These are phyloP conservation scores for Pteropus alecto DNA, from an alignment of 2,113 vertebrate genomes.

Conservation along the genomic window DNA sequence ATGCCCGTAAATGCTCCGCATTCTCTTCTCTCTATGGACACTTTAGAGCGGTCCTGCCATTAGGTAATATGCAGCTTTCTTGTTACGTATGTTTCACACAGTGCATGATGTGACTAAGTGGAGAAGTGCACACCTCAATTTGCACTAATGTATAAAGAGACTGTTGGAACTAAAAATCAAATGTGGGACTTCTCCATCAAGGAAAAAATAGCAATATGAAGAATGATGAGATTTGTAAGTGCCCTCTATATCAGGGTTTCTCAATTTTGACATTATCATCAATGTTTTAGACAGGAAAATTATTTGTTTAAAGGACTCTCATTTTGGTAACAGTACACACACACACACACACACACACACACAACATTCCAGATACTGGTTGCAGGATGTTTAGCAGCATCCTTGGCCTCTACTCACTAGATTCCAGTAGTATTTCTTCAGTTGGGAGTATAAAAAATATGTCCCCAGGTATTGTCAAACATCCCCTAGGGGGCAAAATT, in stretches of 20 bases:
- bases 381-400: not conserved
- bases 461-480: not conserved
- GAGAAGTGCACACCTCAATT: not conserved
- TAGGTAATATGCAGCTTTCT: not conserved
- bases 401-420: not conserved
- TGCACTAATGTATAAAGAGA: not conserved
- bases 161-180: slow-evolving; percentile 4
- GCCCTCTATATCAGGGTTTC: not conserved
- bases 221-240: not conserved
- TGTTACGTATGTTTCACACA: not conserved
- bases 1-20: not conserved
- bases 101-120: not conserved
- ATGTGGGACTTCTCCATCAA: not conserved
- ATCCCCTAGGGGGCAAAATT: not conserved
- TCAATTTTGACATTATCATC: not conserved
- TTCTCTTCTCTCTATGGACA: not conserved
- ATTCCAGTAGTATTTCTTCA: not conserved
- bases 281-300: not conserved
- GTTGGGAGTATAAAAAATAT: not conserved
- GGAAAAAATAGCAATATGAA: not conserved
- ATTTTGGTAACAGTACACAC: too few species aligned
- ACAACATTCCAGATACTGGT: too few species aligned
- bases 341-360: too few species aligned
- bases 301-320: not conserved
- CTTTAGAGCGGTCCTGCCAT: not conserved